Percentiles rank a stretch among this genome's conserved stretches.
These are phyloP conservation scores for Eidolon dupreanum DNA, from an alignment of 2,797 vertebrate genomes.

Conservation along the genomic window DNA sequence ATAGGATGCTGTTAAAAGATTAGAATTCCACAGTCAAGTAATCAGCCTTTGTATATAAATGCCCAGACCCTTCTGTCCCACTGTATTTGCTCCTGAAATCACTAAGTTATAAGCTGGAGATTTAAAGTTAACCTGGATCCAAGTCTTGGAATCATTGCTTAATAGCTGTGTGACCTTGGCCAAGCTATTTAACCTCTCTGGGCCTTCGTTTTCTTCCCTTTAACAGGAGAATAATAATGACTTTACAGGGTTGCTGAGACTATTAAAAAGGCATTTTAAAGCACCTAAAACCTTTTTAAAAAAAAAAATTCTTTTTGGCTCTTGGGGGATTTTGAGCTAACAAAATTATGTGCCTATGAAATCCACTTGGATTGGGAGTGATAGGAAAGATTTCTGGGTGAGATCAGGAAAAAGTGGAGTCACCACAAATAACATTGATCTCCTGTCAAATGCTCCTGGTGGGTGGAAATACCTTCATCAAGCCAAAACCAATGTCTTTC, in stretches of 20 bases:
- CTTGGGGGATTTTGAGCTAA: neutral
- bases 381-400: neutral
- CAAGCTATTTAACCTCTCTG: constrained; percentile 37
- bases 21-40: neutral
- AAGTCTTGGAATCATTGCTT: neutral
- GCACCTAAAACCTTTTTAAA: neutral
- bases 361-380: neutral
- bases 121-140: neutral
- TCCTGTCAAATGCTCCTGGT: neutral
- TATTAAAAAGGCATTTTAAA: neutral
- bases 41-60: constrained; percentile 14
- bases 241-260: neutral
- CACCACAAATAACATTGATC: neutral
- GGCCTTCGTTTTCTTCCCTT: neutral
- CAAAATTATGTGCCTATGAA: constrained; percentile 14
- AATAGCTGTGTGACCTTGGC: neutral
- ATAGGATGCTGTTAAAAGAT: constrained; percentile 28
- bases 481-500: neutral
- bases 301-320: neutral
- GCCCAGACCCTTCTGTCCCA: neutral
- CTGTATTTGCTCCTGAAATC: neutral
- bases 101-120: neutral
- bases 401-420: neutral
- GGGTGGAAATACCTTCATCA: neutral
- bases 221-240: neutral